phyloP scores from a whole-genome alignment of 2,888 invertebrate species.

The Corythucha ciliata region DNA sequence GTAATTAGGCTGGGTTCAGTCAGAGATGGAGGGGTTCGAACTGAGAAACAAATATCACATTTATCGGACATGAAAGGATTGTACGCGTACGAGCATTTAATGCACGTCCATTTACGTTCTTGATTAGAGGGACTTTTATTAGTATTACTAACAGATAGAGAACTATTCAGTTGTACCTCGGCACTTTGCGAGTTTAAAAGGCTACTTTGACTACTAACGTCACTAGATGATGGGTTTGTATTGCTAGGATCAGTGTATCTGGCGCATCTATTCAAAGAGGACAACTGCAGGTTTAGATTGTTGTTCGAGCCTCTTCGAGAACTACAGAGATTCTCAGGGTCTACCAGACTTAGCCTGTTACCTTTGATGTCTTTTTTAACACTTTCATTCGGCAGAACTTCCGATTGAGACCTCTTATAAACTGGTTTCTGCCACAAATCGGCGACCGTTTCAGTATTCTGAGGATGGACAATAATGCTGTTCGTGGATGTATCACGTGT shows the following conservation, averaged over 20 bases:
- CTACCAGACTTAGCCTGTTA: constrained; percentile 32
- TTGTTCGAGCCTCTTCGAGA: constrained; percentile 43
- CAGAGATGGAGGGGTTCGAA: constrained; percentile 51
- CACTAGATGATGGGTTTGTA: constrained; percentile 16
- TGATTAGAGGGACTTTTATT: constrained; percentile 24
- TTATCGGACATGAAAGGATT: constrained; percentile 68
- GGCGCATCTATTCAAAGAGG: constrained; percentile 32
- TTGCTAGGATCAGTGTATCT: constrained; percentile 38
- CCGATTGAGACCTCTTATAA: constrained; percentile 46
- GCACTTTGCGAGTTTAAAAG: neutral
- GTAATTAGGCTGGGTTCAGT: constrained; percentile 61
- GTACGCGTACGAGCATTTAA: constrained; percentile 79
- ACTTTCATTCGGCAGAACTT: constrained; percentile 41
- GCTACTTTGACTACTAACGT: neutral
- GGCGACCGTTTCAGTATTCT: constrained; percentile 35
- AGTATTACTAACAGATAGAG: neutral
- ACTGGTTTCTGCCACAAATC: constrained; percentile 42
- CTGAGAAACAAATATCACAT: constrained; percentile 73
- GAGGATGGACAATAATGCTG: constrained; percentile 15
- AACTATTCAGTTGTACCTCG: constrained; percentile 4
- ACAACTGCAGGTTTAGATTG: constrained; percentile 43
- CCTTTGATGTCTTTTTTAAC: constrained; percentile 25
- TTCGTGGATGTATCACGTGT: constrained; percentile 40
- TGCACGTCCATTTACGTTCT: constrained; percentile 73
- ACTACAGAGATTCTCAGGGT: constrained; percentile 35